Conservation (phyloP, 2,888 invertebrate genomes). For the Polydrusus cervinus region DNA sequence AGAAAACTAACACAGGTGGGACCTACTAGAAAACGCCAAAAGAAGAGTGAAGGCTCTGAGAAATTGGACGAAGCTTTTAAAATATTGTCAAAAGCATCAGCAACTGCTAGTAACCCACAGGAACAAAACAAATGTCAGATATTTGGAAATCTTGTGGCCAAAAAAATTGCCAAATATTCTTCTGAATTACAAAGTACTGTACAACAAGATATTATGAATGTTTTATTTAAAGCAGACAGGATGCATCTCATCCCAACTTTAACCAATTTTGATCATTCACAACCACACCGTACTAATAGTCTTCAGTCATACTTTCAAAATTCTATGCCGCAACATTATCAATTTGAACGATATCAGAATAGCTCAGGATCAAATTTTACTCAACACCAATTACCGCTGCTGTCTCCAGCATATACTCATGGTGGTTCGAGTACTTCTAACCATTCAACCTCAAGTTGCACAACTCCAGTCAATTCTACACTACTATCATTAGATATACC, state of each 20-base stretch:
- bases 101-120: constrained; percentile 4
- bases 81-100: constrained; percentile 1
- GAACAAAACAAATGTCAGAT: constrained; percentile 13
- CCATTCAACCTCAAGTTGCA: too few species aligned
- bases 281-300: background rate
- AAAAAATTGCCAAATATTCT: constrained; percentile 10
- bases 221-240: constrained; percentile 24
- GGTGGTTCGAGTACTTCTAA: too few species aligned
- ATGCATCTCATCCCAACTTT: background rate
- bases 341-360: background rate
- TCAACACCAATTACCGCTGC: too few species aligned
- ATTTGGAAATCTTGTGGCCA: constrained; percentile 23
- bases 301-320: constrained; percentile 1
- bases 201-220: constrained; percentile 23
- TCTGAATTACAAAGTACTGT: constrained; percentile 2
- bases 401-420: too few species aligned
- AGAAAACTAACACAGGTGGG: too few species aligned
- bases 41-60: background rate
- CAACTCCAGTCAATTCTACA: too few species aligned
- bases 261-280: too few species aligned
- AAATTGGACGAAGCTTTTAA: constrained; percentile 6
- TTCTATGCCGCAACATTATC: constrained; percentile 2
- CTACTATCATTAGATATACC: too few species aligned
- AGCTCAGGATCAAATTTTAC: background rate
- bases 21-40: too few species aligned